A percentile compares a stretch with the other conserved stretches of the same genome.
These are phyloP conservation scores for Leptogaster cylindrica DNA, from an alignment of 2,888 invertebrate species.

Conservation along the genomic window DNA sequence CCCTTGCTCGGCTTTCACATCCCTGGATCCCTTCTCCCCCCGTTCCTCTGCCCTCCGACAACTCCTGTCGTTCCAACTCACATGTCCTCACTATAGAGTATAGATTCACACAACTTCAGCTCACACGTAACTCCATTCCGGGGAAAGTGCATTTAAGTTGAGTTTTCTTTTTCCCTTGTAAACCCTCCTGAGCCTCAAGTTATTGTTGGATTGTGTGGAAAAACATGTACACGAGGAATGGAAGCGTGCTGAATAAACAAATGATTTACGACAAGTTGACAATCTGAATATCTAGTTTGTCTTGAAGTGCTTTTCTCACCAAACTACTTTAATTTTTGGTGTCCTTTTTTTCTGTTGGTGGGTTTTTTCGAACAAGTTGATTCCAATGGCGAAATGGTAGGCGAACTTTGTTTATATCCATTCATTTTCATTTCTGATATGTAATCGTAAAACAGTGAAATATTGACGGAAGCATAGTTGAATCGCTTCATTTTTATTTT, in stretches of 20 bases:
- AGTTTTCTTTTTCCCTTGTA: background rate
- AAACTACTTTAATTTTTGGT: too few species aligned
- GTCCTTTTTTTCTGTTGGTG: too few species aligned
- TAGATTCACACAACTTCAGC: background rate
- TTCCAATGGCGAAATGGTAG: too few species aligned
- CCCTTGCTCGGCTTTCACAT: background rate
- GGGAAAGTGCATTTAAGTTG: constrained; percentile 32
- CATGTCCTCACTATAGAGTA: too few species aligned
- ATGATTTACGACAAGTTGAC: constrained; percentile 46
- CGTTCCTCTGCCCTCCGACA: background rate
- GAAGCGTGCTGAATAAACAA: constrained; percentile 46
- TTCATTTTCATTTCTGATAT: too few species aligned
- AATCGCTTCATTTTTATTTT: too few species aligned
- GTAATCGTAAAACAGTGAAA: too few species aligned
- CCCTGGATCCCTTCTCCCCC: background rate
- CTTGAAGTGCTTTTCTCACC: too few species aligned
- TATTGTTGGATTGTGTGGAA: constrained; percentile 36
- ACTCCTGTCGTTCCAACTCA: background rate
- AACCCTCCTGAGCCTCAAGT: constrained; percentile 6
- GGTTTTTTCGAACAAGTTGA: too few species aligned
- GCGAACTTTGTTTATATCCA: too few species aligned
- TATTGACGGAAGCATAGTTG: too few species aligned
- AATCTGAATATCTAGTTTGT: constrained; percentile 44
- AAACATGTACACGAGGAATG: constrained; percentile 37
- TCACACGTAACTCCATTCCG: constrained; percentile 20